phyloP scores from a whole-genome alignment of 2,113 vertebrate species.

The Lamprologus speciosus region DNA sequence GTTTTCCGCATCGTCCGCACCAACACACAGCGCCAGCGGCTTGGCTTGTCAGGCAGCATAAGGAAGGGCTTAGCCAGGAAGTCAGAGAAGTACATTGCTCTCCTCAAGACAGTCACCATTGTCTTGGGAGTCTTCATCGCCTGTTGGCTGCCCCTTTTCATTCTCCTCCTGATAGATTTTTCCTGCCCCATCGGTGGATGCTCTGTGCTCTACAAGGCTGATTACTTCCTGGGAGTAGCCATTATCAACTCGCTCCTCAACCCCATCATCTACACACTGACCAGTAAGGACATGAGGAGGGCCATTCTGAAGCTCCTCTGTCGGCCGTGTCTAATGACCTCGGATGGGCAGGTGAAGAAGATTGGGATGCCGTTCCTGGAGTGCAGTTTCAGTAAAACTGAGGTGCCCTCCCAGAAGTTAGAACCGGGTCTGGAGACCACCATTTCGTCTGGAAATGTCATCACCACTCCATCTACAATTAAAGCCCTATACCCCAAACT shows the following conservation, averaged over 20 bases:
- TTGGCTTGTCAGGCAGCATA: conserved; percentile 33
- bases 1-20: conserved; percentile 83
- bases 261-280: conserved; percentile 88
- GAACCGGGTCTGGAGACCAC: conserved; percentile 71
- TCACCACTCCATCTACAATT: conserved; percentile 61
- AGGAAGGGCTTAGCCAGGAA: conserved; percentile 55
- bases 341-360: conserved; percentile 59
- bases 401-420: conserved; percentile 67
- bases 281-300: conserved; percentile 81
- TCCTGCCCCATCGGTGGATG: conserved; percentile 68
- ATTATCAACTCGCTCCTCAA: conserved; percentile 88
- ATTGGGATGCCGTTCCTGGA: conserved; percentile 73
- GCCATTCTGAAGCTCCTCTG: conserved; percentile 79
- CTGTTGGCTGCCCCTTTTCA: conserved; percentile 86
- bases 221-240: conserved; percentile 84
- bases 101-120: conserved; percentile 82
- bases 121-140: conserved; percentile 82
- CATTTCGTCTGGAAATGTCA: conserved; percentile 68
- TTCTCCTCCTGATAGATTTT: conserved; percentile 81
- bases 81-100: conserved; percentile 75
- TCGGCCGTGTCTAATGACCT: conserved; percentile 64
- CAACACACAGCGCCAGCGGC: conserved; percentile 67
- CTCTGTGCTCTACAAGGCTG: conserved; percentile 74
- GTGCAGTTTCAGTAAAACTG: conserved; percentile 77
- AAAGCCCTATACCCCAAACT: conserved; percentile 63